phyloP scores from a whole-genome alignment of 2,797 vertebrate species.

The Phataginus tricuspis region DNA sequence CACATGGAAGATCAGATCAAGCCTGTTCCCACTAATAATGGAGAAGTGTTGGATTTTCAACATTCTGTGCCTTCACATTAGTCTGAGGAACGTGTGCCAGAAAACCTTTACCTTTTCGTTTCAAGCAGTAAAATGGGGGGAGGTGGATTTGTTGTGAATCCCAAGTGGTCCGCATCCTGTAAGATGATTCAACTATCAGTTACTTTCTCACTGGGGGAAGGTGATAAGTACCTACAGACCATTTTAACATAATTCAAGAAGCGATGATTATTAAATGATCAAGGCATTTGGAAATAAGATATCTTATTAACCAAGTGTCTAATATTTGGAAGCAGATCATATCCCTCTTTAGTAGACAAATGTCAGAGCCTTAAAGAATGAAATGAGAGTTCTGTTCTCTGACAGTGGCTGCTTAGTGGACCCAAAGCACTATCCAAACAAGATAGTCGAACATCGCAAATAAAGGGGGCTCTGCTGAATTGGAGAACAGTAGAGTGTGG shows the following conservation, averaged over 20 bases:
- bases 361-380: not conserved
- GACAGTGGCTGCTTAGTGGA: not conserved
- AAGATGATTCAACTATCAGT: not conserved
- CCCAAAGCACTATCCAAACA: not conserved
- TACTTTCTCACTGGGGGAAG: not conserved
- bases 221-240: not conserved
- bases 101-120: not conserved
- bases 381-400: not conserved
- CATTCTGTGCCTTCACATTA: not conserved
- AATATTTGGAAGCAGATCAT: conserved; percentile 31
- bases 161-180: not conserved
- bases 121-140: not conserved
- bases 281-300: not conserved
- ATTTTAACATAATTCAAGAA: conserved; percentile 1
- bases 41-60: not conserved
- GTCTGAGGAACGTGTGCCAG: not conserved
- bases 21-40: not conserved
- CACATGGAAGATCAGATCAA: not conserved
- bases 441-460: not conserved
- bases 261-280: not conserved
- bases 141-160: not conserved
- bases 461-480: not conserved
- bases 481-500: not conserved
- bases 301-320: not conserved
- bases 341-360: not conserved